Evolutionary conservation across 2,113 vertebrate species (phyloP).

Genomic region (Phycodurus eques): DNA sequence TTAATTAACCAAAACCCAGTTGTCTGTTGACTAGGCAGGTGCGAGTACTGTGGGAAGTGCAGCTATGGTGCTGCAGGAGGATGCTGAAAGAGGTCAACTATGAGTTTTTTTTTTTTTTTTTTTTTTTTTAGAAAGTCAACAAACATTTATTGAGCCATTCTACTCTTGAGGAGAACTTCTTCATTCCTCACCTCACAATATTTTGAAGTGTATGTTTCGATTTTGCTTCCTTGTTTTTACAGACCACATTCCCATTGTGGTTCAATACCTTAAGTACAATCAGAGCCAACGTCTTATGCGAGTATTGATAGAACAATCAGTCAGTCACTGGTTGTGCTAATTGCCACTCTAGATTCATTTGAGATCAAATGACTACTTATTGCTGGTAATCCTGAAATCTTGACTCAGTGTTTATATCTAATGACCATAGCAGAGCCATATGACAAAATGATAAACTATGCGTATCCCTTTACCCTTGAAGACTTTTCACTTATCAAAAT

Average conservation of each 20-base stretch:
- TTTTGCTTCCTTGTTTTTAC: neutral
- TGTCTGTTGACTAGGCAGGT: neutral
- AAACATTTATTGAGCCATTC: neutral
- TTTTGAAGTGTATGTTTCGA: neutral
- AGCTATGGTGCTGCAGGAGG: neutral
- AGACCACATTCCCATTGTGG: neutral
- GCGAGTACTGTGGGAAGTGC: no score
- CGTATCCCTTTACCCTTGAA: slow-evolving; percentile 29
- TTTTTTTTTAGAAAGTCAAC: neutral
- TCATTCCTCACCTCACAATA: neutral
- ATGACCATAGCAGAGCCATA: slow-evolving; percentile 1
- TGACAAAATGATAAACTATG: slow-evolving; percentile 15
- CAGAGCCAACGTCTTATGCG: no score
- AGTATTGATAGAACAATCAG: neutral
- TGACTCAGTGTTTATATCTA: slow-evolving; percentile 17
- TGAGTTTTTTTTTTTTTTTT: neutral
- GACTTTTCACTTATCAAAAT: slow-evolving; percentile 19
- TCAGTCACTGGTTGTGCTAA: no score
- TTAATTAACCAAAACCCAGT: neutral
- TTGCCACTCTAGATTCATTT: neutral
- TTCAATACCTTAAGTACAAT: no score
- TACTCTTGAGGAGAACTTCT: neutral
- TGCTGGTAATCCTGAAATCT: slow-evolving; percentile 1
- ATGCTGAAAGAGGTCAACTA: neutral
- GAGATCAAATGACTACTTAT: neutral